Evolutionary conservation across 2,113 vertebrate genomes (phyloP), one percentile per base, ranked within the genome.

Genomic region (Coregonus clupeaformis): DNA sequence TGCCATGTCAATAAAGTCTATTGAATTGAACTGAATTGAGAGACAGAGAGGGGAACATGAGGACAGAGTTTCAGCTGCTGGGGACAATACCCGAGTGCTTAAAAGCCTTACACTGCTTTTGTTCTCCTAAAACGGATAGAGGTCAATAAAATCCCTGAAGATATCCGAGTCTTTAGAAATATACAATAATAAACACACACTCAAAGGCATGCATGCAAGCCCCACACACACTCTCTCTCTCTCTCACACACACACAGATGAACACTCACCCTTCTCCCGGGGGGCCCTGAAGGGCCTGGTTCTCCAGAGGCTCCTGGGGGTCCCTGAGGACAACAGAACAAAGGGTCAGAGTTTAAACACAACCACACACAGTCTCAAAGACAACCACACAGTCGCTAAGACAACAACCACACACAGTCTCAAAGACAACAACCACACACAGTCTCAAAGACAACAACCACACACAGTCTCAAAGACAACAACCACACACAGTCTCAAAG

Each of bases 231-330:
- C 18, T 0, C 65, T 1, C 67, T 1, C 69, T 18, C 45, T 3
- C 69, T 36, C 70, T 18, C 71, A 20, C n/a, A 36, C 25, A 5
- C 27, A 62, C 22, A 78, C 29, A 79, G 22, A 73, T 42, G 70
- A 16, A 75, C 68, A 64, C 94, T 88, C 60, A 98, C 97, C 91
- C 95, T 94, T 55, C 95, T 91, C 20, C 96, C 97, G 1, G 96
- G 96, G 68, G 95, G 84, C 11, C 97, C 97, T 0, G 91, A 72
- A 22, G 96, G 89, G 3, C 97, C 96, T 0, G 94, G 93, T 47
- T 98, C 97, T 77, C 97, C 97, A 3, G 95, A 95, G 55, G 95
- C 94, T 0, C 97, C 97, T 2, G 89, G 82, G 0, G 95, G 93
- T 49, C 97, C 96, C 97, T 98, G 64, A 9, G 82, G n/a, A 70